A percentile compares a stretch with the other conserved stretches of the same genome.
Conservation (phyloP, 2,113 vertebrate species). For the Myocastor coypus region DNA sequence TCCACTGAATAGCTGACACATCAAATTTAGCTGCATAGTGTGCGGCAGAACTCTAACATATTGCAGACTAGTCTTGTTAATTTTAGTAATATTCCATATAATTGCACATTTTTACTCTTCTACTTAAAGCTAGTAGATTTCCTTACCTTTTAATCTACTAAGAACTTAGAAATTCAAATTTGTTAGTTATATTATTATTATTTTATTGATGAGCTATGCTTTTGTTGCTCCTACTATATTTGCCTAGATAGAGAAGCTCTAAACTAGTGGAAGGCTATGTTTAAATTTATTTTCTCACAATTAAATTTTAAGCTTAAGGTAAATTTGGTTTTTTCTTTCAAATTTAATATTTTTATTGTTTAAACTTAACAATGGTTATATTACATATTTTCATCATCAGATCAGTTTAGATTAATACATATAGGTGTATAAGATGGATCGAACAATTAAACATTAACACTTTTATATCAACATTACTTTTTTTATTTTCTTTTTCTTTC, state of each 20-base stretch:
- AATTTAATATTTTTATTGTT: too few species aligned
- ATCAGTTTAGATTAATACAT: too few species aligned
- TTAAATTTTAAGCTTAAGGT: constrained; percentile 1
- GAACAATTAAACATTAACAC: too few species aligned
- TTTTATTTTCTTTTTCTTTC: too few species aligned
- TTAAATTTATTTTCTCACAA: constrained; percentile 2
- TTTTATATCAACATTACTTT: too few species aligned
- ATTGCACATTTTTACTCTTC: not conserved
- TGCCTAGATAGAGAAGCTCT: not conserved
- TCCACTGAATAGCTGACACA: not conserved
- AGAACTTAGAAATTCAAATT: not conserved
- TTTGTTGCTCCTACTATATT: not conserved
- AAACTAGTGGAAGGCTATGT: not conserved
- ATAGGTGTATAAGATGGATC: too few species aligned
- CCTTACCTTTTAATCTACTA: not conserved
- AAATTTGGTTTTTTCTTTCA: too few species aligned
- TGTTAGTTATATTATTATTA: not conserved
- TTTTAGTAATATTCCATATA: not conserved
- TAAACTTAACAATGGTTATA: too few species aligned
- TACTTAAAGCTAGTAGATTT: constrained; percentile 5
- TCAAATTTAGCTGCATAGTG: not conserved
- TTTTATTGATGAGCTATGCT: not conserved
- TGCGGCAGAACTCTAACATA: not conserved
- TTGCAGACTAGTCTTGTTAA: not conserved
- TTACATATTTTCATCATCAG: too few species aligned